A percentile compares a stretch with the other conserved stretches of the same genome.
Conservation (phyloP, 2,797 vertebrate species). For the Diceros bicornis region DNA sequence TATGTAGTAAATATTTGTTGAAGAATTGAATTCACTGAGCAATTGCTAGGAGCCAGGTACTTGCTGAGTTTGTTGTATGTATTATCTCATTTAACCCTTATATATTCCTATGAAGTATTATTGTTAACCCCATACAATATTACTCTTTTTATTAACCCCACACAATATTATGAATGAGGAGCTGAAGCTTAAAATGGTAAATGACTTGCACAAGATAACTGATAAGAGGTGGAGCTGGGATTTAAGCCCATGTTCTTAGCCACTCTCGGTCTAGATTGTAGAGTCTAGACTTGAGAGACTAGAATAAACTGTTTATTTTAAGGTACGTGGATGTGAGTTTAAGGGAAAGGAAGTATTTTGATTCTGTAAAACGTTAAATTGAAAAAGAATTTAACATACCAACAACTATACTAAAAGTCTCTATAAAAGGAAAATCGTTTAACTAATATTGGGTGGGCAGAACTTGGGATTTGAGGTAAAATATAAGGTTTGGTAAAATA, state of each 20-base stretch:
- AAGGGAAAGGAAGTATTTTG: not conserved
- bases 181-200: not conserved
- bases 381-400: not conserved
- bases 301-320: not conserved
- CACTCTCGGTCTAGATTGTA: not conserved
- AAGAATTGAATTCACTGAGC: not conserved
- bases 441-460: not conserved
- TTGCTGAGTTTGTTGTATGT: not conserved
- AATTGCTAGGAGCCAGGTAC: not conserved
- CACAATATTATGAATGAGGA: not conserved
- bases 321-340: not conserved
- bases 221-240: not conserved
- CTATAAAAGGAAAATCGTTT: constrained; percentile 3
- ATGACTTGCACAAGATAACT: not conserved
- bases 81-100: not conserved
- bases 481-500: not conserved
- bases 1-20: not conserved
- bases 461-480: not conserved
- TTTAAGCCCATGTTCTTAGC: not conserved
- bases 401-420: not conserved
- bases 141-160: not conserved
- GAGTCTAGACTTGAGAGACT: not conserved
- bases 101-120: not conserved
- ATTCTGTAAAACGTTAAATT: constrained; percentile 8
- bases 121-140: not conserved